These are phyloP conservation scores for Stictocephala bisonia DNA, from an alignment of 2,888 invertebrate species.

Conservation along the genomic window DNA sequence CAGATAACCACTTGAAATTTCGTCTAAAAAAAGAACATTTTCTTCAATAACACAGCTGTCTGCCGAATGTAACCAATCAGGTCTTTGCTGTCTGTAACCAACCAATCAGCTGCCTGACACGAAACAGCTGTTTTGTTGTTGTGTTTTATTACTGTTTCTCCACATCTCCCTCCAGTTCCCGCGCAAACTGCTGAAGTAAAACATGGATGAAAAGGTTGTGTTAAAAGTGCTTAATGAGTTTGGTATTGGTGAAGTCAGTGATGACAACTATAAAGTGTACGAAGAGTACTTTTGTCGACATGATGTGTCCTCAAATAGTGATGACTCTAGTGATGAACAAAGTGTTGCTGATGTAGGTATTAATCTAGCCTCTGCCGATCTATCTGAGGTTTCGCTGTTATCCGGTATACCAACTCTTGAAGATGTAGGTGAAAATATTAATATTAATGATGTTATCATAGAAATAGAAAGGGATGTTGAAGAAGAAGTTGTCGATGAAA, in stretches of 20 bases:
- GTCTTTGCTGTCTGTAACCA: not conserved
- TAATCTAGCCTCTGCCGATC: too few relatives aligned
- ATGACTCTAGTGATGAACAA: too few relatives aligned
- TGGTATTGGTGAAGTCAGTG: slow-evolving; percentile 8
- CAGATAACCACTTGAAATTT: not conserved
- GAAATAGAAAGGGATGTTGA: too few relatives aligned
- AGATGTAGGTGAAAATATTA: too few relatives aligned
- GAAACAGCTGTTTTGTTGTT: not conserved
- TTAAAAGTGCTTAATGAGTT: slow-evolving; percentile 35
- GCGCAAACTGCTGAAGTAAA: too few relatives aligned
- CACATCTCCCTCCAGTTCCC: not conserved
- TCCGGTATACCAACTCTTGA: too few relatives aligned
- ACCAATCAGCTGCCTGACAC: not conserved
- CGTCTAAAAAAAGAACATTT: not conserved
- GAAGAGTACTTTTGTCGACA: slow-evolving; percentile 30
- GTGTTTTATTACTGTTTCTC: not conserved
- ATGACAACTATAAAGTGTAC: slow-evolving; percentile 34
- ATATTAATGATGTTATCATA: too few relatives aligned
- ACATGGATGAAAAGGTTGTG: slow-evolving; percentile 17
- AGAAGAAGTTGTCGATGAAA: too few relatives aligned
- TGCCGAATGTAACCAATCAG: slow-evolving; percentile 13
- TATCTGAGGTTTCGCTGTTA: too few relatives aligned
- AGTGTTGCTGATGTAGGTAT: too few relatives aligned
- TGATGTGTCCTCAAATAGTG: not conserved
- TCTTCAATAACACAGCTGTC: not conserved